A percentile compares a stretch with the other conserved stretches of the same genome.
Evolutionary conservation across 2,797 vertebrate species (phyloP).

Genomic region (Neoniphon sammara): DNA sequence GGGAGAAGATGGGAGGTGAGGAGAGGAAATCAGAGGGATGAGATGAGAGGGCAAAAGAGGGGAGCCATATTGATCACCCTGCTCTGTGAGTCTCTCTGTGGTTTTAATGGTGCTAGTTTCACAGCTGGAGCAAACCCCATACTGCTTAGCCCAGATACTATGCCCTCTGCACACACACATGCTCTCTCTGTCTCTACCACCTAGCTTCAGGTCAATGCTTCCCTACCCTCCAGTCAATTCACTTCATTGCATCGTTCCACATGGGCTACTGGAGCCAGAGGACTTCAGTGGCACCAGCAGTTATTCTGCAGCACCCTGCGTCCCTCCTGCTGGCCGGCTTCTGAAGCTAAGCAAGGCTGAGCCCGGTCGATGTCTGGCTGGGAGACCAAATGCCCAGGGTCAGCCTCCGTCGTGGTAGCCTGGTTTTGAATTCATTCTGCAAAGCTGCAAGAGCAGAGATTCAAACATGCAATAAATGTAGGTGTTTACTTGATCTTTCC

Average conservation of each 20-base stretch:
- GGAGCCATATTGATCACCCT: constrained; percentile 62
- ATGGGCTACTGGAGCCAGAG: constrained; percentile 9
- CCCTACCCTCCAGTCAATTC: constrained; percentile 28
- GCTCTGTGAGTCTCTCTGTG: constrained; percentile 61
- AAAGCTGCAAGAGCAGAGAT: background rate
- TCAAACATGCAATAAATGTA: background rate
- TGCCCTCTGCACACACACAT: background rate
- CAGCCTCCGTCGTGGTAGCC: background rate
- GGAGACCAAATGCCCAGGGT: constrained; percentile 13
- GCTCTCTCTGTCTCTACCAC: constrained; percentile 3
- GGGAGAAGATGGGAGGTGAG: background rate
- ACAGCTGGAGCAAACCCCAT: constrained; percentile 60
- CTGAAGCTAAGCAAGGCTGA: constrained; percentile 13
- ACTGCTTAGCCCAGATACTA: constrained; percentile 42
- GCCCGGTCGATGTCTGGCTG: constrained; percentile 11
- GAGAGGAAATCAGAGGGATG: constrained; percentile 42
- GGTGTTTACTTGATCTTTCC: background rate
- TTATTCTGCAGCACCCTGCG: constrained; percentile 6
- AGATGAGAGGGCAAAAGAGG: constrained; percentile 42
- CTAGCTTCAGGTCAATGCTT: constrained; percentile 47
- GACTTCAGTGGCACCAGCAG: constrained; percentile 18
- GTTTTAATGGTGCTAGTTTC: constrained; percentile 68
- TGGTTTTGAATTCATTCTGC: background rate
- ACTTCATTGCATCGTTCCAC: constrained; percentile 51
- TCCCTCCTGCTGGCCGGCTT: constrained; percentile 10